Evolutionary conservation across 1,140 invertebrate genomes (phyloP).

Genomic region (Dendrolimus punctatus): DNA sequence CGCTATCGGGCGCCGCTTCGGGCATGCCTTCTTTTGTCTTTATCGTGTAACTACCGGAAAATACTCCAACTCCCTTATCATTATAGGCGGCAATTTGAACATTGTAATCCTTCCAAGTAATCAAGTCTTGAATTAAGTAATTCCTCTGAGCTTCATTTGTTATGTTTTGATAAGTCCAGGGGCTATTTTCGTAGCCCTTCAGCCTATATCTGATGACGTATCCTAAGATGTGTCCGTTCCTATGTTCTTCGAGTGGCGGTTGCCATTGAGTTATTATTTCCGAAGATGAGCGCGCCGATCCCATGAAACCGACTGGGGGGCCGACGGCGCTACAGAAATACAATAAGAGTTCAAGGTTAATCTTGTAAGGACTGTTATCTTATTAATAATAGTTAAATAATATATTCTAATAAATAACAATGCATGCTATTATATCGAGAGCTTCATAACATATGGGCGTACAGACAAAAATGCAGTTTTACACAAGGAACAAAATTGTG

Average conservation of each 20-base stretch:
- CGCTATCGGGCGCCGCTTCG: conserved; percentile 89
- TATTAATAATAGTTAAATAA: too few species aligned
- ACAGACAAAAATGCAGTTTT: too few species aligned
- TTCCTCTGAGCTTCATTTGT: conserved; percentile 94
- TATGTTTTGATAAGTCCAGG: conserved; percentile 92
- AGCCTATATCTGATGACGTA: conserved; percentile 94
- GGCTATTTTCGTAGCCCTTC: conserved; percentile 91
- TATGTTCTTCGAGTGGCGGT: conserved; percentile 91
- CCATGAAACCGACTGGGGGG: conserved; percentile 90
- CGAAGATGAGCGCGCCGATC: conserved; percentile 91
- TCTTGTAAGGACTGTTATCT: too few species aligned
- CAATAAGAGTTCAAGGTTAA: not conserved
- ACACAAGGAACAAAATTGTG: too few species aligned
- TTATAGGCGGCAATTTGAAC: conserved; percentile 98
- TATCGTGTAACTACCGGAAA: conserved; percentile 91
- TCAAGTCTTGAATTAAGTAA: conserved; percentile 93
- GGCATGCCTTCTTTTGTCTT: conserved; percentile 97
- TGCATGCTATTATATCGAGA: too few species aligned
- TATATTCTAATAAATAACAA: too few species aligned
- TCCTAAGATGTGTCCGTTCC: conserved; percentile 95
- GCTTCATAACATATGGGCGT: too few species aligned
- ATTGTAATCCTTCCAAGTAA: conserved; percentile 98
- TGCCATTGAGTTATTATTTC: conserved; percentile 99
- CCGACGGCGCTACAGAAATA: conserved; percentile 84
- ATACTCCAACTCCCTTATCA: conserved; percentile 95